These are phyloP conservation scores for Lipophrys pholis DNA, from an alignment of 2,113 vertebrate species.

Conservation along the genomic window DNA sequence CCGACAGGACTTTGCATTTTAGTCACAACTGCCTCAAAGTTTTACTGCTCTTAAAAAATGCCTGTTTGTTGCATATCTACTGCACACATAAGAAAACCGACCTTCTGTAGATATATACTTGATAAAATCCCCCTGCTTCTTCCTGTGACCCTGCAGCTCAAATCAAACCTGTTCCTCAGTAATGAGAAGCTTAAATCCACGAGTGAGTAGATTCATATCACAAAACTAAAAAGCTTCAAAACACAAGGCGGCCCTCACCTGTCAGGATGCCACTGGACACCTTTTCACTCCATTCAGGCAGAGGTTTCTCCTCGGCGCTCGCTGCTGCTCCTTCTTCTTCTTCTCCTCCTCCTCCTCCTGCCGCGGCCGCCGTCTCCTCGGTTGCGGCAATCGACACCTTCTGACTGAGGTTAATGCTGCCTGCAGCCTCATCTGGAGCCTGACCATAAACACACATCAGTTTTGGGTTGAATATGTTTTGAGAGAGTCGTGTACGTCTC, in stretches of 20 bases:
- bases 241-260: constrained; percentile 78
- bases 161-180: no score
- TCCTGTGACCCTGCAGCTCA: no score
- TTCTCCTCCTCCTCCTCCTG: constrained; percentile 66
- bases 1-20: no score
- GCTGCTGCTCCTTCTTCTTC: neutral
- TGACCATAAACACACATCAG: constrained; percentile 76
- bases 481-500: constrained; percentile 26
- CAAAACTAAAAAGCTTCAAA: no score
- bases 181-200: no score
- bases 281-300: constrained; percentile 98
- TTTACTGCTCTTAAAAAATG: no score
- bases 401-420: constrained; percentile 88
- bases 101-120: no score
- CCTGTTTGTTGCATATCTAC: no score
- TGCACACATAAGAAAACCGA: no score
- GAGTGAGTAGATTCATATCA: no score
- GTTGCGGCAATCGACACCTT: constrained; percentile 85
- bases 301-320: constrained; percentile 68
- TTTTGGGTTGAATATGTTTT: constrained; percentile 6
- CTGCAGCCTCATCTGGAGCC: constrained; percentile 85
- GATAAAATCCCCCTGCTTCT: no score
- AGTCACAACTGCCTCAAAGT: no score
- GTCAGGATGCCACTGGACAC: constrained; percentile 94
- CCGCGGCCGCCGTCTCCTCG: constrained; percentile 61